These are phyloP conservation scores for Pipa parva DNA, from an alignment of 2,113 vertebrate species.

Conservation along the genomic window DNA sequence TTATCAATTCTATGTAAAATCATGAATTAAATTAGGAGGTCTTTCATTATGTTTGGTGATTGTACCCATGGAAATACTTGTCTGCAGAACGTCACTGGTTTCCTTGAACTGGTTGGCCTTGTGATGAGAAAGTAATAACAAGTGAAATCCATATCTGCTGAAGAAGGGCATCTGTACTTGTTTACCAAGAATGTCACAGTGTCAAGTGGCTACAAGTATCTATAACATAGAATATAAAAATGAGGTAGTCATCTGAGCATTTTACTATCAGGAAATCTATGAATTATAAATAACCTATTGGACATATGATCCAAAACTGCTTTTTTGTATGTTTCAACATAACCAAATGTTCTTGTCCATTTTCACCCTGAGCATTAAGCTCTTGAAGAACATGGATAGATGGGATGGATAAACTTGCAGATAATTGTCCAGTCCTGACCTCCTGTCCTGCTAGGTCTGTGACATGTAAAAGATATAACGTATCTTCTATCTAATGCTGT, in stretches of 20 bases:
- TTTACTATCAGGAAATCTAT: background rate
- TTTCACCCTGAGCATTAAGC: conserved; percentile 19
- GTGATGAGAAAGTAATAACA: conserved; percentile 10
- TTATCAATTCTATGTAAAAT: background rate
- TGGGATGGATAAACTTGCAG: conserved; percentile 14
- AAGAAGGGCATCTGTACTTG: conserved; percentile 27
- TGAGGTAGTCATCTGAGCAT: conserved; percentile 18
- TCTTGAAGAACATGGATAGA: background rate
- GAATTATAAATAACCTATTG: conserved; percentile 37
- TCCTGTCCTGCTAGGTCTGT: conserved; percentile 19
- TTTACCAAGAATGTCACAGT: conserved; percentile 34
- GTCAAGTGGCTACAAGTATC: conserved; percentile 30
- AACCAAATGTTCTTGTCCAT: conserved; percentile 16
- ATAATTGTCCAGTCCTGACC: conserved; percentile 13
- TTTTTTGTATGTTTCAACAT: conserved; percentile 28
- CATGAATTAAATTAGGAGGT: background rate
- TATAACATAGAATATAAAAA: conserved; percentile 10
- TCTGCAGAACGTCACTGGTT: background rate
- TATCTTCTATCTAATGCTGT: conserved; percentile 23
- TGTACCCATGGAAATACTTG: background rate
- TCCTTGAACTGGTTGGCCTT: background rate
- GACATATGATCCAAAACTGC: conserved; percentile 27
- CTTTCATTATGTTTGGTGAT: background rate
- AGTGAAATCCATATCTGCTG: background rate
- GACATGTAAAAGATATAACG: conserved; percentile 28